Evolutionary conservation across 92 coral and sea anemone species (phyloP), one percentile per base, ranked within the genome.

Genomic region (Anthopleura xanthogrammica): DNA sequence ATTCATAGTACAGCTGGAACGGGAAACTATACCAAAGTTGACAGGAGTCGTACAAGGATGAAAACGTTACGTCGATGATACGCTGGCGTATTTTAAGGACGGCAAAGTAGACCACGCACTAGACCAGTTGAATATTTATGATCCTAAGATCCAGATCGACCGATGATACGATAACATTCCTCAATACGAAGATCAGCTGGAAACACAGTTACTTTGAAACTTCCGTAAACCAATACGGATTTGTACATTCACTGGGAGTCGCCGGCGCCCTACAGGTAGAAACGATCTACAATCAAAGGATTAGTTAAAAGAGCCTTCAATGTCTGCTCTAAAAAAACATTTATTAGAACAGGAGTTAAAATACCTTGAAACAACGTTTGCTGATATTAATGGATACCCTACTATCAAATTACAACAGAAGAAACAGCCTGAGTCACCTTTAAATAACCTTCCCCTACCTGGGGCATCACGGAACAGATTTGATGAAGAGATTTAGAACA

Each of bases 141-240:
- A 60, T 60, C 5, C 19, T n/a, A 60, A 60, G 22, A 14, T 60
- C 20, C 66, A 60, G 22, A 12, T 60, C 17, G 5, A 11, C 66
- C 5, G 19, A 60, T 16, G 17, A 60, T 60, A 60, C 3, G 22
- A 60, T 60, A n/a, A 71, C 76, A 41, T 71, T 71, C 76, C 41
- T 71, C 4, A 42, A 71, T 42, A 71, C 76, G 40, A 71, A 71
- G 41, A 71, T 71, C 40, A 71, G 41, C 4, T 71, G 76, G 76
- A 71, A n/a, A n/a, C 76, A 71, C 40, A 24, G 41, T 24, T 9
- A 71, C 40, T 71, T 71, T 71, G 76, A 71, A 71, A 71, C 76
- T 29, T 13, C 41, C 3, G 75, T 13, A 40, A 24, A 71, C 75
- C 75, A 58, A 7, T 16, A 58, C 65, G 41, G 41, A 71, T 16